A percentile compares a stretch with the other conserved stretches of the same genome.
phyloP scores from a whole-genome alignment of 2,888 invertebrate genomes.

The Euclidia mi region DNA sequence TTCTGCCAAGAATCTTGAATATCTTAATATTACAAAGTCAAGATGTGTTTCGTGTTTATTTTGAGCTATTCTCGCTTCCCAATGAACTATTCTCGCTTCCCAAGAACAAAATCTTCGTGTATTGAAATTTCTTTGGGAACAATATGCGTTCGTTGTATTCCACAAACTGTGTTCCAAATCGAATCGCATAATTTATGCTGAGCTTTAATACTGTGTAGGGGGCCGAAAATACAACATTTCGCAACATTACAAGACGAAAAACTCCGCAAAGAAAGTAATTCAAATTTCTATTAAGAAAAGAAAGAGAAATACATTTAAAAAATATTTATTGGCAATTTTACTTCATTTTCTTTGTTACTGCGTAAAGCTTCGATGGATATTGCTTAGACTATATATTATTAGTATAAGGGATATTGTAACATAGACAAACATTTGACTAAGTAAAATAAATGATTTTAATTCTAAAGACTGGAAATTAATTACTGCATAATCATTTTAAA shows the following conservation, averaged over 20 bases:
- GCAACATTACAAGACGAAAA: background rate
- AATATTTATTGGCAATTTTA: background rate
- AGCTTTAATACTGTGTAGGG: background rate
- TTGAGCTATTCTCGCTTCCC: background rate
- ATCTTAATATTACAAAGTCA: background rate
- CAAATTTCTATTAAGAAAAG: constrained; percentile 12
- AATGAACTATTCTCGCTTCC: background rate
- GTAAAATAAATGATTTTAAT: too few species aligned
- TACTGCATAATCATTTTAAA: too few species aligned
- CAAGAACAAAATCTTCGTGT: constrained; percentile 12
- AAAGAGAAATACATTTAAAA: background rate
- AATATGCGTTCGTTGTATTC: constrained; percentile 19
- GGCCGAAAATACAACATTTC: constrained; percentile 2
- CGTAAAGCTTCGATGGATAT: too few species aligned
- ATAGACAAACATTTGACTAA: too few species aligned
- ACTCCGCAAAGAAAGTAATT: constrained; percentile 1
- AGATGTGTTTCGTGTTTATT: background rate
- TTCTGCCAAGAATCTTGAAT: background rate
- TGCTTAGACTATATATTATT: too few species aligned
- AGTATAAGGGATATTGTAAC: too few species aligned
- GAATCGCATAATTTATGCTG: constrained; percentile 8
- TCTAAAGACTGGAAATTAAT: too few species aligned
- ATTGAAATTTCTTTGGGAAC: constrained; percentile 14
- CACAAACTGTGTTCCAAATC: constrained; percentile 7
- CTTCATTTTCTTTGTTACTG: background rate